A percentile compares a stretch with the other conserved stretches of the same genome.
phyloP scores from a whole-genome alignment of 2,797 vertebrate genomes.

The Clarias pachynema region DNA sequence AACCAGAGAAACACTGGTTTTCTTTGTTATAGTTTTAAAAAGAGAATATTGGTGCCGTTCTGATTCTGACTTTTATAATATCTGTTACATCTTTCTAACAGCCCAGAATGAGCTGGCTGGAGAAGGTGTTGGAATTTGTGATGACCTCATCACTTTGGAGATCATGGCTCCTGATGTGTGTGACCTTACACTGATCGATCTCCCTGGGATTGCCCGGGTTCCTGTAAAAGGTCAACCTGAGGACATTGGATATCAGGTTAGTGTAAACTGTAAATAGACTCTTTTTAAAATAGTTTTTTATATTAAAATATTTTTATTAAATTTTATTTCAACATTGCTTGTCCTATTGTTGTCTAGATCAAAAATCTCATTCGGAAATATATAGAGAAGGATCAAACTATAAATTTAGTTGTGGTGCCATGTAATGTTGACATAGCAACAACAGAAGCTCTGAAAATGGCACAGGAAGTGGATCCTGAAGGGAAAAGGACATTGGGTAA shows the following conservation, averaged over 20 bases:
- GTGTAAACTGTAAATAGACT: not conserved
- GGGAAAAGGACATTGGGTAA: conserved; percentile 82
- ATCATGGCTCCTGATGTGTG: conserved; percentile 72
- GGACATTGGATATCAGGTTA: conserved; percentile 73
- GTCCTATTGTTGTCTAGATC: conserved; percentile 73
- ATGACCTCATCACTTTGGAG: conserved; percentile 74
- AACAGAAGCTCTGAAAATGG: too few species aligned
- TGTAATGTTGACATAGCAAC: too few species aligned
- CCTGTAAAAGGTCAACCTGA: conserved; percentile 64
- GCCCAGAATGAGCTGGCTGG: conserved; percentile 58
- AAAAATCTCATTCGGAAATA: conserved; percentile 68
- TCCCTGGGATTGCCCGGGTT: conserved; percentile 65
- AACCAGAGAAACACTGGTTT: too few species aligned
- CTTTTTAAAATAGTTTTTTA: too few species aligned
- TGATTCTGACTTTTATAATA: not conserved
- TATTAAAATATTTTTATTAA: too few species aligned
- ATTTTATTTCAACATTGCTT: too few species aligned
- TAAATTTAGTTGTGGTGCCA: too few species aligned
- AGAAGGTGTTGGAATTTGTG: conserved; percentile 64
- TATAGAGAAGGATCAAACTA: conserved; percentile 67
- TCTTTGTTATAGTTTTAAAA: conserved; percentile 62
- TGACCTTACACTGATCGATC: conserved; percentile 81
- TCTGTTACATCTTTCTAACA: conserved; percentile 10
- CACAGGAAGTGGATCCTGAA: conserved; percentile 71
- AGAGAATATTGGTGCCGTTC: not conserved